Evolutionary conservation across 2,888 invertebrate genomes (phyloP).

Genomic region (Lasioglossum morio): DNA sequence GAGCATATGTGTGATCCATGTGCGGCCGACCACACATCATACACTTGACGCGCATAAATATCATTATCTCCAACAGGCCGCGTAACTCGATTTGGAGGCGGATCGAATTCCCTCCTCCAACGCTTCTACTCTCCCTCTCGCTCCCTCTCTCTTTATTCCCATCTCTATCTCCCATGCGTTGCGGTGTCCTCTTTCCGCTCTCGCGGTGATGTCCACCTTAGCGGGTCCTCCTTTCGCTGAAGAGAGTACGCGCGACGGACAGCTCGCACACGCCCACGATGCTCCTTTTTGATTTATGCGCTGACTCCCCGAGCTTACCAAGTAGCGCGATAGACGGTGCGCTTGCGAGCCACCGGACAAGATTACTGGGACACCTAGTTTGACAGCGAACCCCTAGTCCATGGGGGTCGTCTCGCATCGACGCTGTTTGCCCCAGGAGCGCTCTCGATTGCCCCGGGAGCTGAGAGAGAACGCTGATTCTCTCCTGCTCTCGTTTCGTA

Average conservation of each 20-base stretch:
- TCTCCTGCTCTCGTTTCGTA: not conserved
- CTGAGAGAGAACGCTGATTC: not conserved
- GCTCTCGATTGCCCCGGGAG: not conserved
- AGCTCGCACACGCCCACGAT: constrained; percentile 35
- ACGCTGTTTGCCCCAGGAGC: not conserved
- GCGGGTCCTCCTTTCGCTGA: constrained; percentile 29
- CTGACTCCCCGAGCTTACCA: not conserved
- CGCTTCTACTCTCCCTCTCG: constrained; percentile 5
- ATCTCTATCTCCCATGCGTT: not conserved
- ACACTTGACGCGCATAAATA: constrained; percentile 77
- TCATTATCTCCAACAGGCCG: constrained; percentile 77
- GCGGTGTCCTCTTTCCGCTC: not conserved
- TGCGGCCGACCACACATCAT: constrained; percentile 70
- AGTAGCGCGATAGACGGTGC: constrained; percentile 9
- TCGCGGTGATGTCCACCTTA: constrained; percentile 35
- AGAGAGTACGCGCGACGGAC: constrained; percentile 24
- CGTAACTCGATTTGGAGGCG: constrained; percentile 73
- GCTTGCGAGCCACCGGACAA: not conserved
- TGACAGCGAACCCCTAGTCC: not conserved
- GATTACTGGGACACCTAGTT: constrained; percentile 9
- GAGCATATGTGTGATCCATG: constrained; percentile 65
- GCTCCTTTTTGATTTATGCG: constrained; percentile 28
- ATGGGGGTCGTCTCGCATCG: not conserved
- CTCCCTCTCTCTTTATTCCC: constrained; percentile 1
- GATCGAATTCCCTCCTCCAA: constrained; percentile 59